Conservation (phyloP, 2,888 invertebrate genomes). For the Taphrorychus bicolor region DNA sequence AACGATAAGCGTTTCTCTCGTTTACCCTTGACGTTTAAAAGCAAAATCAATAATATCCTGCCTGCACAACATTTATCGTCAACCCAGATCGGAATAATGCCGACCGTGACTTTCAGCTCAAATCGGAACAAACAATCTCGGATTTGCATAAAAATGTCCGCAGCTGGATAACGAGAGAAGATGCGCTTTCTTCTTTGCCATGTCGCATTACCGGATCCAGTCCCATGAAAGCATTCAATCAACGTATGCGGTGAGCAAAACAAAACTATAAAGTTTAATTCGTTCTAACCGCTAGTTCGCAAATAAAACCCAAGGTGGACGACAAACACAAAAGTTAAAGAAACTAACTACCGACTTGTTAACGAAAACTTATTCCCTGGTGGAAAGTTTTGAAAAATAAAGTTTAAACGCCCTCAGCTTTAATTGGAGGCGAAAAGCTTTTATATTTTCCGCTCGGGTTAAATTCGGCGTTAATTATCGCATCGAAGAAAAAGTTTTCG, state of each 20-base stretch:
- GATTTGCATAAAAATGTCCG: constrained; percentile 12
- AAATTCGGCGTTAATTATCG: constrained; percentile 19
- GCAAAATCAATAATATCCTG: constrained; percentile 12
- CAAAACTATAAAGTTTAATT: neutral
- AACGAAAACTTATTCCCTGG: neutral
- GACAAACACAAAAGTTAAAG: neutral
- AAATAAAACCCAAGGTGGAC: neutral
- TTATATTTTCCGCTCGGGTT: constrained; percentile 29
- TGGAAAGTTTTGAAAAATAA: constrained; percentile 1
- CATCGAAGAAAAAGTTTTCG: constrained; percentile 4
- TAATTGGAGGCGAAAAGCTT: constrained; percentile 16
- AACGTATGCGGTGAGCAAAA: too few relatives aligned
- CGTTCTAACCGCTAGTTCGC: neutral
- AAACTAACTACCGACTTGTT: constrained; percentile 9
- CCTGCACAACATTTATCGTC: constrained; percentile 13
- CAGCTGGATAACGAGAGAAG: neutral
- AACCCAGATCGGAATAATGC: constrained; percentile 12
- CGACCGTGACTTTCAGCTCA: constrained; percentile 13
- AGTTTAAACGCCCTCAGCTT: constrained; percentile 2
- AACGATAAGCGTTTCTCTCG: neutral
- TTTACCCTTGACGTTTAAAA: constrained; percentile 8
- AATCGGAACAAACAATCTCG: constrained; percentile 8
- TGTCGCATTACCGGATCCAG: neutral
- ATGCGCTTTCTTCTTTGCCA: neutral
- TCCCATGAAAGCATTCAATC: too few relatives aligned